A percentile compares a stretch with the other conserved stretches of the same genome.
Evolutionary conservation across 2,888 invertebrate genomes (phyloP).

Genomic region (Dimorphilus gyrociliatus): DNA sequence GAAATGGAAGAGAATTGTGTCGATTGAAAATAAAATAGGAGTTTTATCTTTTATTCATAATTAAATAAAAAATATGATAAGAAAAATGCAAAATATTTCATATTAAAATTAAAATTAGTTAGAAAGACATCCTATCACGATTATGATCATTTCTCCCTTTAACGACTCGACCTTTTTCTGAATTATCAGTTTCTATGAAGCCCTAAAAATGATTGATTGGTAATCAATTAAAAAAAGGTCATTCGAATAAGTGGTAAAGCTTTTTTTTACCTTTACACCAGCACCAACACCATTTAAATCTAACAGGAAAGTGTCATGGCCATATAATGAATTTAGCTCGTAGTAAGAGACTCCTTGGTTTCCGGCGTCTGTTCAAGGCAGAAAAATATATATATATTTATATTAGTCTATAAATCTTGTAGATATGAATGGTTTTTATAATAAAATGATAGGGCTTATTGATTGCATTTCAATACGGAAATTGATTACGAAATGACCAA

Average conservation of each 20-base stretch:
- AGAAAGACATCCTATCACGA: no score
- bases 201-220: conserved; percentile 14
- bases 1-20: no score
- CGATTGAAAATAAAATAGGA: no score
- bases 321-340: conserved; percentile 33
- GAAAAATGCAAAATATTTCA: no score
- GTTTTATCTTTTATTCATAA: no score
- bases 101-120: no score
- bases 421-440: no score
- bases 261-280: conserved; percentile 26
- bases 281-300: conserved; percentile 35
- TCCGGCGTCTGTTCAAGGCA: conserved; percentile 13
- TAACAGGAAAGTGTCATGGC: conserved; percentile 36
- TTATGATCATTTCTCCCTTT: conserved; percentile 1
- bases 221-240: not conserved
- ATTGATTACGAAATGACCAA: no score
- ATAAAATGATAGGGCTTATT: no score
- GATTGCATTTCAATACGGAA: no score
- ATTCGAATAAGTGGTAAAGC: not conserved
- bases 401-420: no score
- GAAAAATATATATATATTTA: not conserved
- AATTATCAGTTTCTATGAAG: conserved; percentile 24
- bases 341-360: conserved; percentile 32
- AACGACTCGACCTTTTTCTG: conserved; percentile 10
- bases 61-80: no score